These are phyloP conservation scores for Pseudanteris insignis DNA, from an alignment of 2,888 invertebrate species.

Conservation along the genomic window DNA sequence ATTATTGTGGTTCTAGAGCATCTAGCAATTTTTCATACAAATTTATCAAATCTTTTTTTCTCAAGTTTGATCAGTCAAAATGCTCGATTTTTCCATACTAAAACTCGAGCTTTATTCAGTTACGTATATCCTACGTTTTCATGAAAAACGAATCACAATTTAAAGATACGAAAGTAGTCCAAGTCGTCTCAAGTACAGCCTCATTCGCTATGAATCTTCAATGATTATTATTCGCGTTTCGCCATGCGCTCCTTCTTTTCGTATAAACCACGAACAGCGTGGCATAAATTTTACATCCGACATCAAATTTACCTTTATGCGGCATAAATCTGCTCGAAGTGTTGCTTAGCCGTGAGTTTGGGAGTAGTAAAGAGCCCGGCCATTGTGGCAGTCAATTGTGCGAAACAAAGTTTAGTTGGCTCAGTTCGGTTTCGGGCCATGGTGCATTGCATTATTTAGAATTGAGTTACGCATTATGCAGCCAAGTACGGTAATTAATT, in stretches of 20 bases:
- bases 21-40: too few species aligned
- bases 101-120: too few species aligned
- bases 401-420: neutral
- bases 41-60: too few species aligned
- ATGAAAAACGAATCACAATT: conserved; percentile 7
- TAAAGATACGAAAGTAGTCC: conserved; percentile 3
- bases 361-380: conserved; percentile 5
- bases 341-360: conserved; percentile 3
- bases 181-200: conserved; percentile 3
- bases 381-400: conserved; percentile 8
- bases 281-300: conserved; percentile 24
- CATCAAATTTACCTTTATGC: conserved; percentile 25
- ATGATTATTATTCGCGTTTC: conserved; percentile 8
- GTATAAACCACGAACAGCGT: conserved; percentile 13
- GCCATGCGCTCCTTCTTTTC: conserved; percentile 12
- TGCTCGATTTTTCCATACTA: too few species aligned
- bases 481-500: too few species aligned
- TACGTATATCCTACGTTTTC: too few species aligned
- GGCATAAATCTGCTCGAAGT: conserved; percentile 19
- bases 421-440: too few species aligned
- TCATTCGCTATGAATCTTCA: conserved; percentile 6
- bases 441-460: too few species aligned
- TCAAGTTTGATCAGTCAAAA: too few species aligned
- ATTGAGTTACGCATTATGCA: too few species aligned
- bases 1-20: too few species aligned